Evolutionary conservation across 1,140 invertebrate species (phyloP), one percentile per base, ranked within the genome.

Genomic region (Camponotus floridanus): DNA sequence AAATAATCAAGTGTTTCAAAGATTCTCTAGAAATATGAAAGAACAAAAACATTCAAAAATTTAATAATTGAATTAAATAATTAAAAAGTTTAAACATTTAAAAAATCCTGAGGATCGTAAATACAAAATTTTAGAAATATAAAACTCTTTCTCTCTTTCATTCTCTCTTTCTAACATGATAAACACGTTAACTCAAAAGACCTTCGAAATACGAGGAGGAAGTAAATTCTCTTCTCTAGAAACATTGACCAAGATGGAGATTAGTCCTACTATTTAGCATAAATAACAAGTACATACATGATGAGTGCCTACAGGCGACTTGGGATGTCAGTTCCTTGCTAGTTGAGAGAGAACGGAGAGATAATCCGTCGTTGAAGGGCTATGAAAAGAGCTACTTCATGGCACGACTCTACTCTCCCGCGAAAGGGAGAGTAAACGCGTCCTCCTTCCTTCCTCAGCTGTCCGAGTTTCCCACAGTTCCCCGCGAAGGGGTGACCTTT

Each of bases 381-480:
- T 79, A 62, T 55, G 51, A 61, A 84, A 39, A 31, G 70, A 39
- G 67, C 9, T 61, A 76, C 39, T 76, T 70, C 48, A 45, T 62
- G 80, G 55, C 71, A 84, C 51, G 62, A 21, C 33, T 70, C 74
- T 80, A 36, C 31, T 55, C 65, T 59, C 73, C 59, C 61, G 51
- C 61, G 68, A 71, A 70, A 45, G 85, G 79, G 59, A 83, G 70
- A 45, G n/a, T 33, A 36, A 48, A 87, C 61, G n/a, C 15, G 67
- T 73, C 71, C 55, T 88, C 68, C 80, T 81, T 57, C 55, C 36
- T 83, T 70, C 57, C 48, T 93, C 93, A 91, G 86, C 90, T 91
- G 91, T 92, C 87, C 87, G 80, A 36, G 90, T 91, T 94, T 94
- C 93, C 93, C 93, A 94, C 93, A 94, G 90, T 93, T 90, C 86